Evolutionary conservation across 2,113 vertebrate genomes (phyloP), one percentile per base, ranked within the genome.

Genomic region (Sterrhoptilus dennistouni): DNA sequence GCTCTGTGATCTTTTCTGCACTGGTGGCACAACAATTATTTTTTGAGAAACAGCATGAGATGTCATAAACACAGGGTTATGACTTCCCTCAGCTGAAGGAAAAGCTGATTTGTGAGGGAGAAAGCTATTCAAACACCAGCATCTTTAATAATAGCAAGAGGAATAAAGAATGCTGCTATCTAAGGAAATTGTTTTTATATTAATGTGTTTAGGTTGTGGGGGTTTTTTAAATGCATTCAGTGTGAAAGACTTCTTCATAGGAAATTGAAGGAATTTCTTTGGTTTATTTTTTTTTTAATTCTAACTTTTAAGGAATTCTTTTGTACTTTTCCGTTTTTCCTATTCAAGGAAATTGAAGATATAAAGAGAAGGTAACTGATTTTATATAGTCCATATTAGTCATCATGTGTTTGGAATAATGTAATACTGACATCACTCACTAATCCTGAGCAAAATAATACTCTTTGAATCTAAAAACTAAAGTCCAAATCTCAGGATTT

Each of bases 101-200:
- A 86, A 95, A 89, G 66, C 57, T 94, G 93, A 88, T 79, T 96
- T 95, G 70, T 75, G 81, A 88, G 38, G 47, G 38, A 83, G 60
- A 90, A 94, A 82, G 25, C 78, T 80, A 65, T 96, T 95, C 49
- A 90, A 95, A 95, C 60, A 50, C 31, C 42, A 79, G 6, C 44
- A 84, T 80, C 71, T 96, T 96, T 95, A 93, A 95, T 93, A 97
- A 96, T 19, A 95, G 38, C 61, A 96, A 72, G 38, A 77, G n/a
- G 71, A 95, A 96, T 83, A 93, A 96, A 94, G 75, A 88, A 88
- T 53, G 31, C 59, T 93, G 33, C 59, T 82, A 86, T 84, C 90
- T 94, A 95, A 96, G 72, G 85, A 95, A 95, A 96, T 94, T 91
- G 69, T 93, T 95, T 86, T 96, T 84, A 76, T 94, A 93, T 77